These are phyloP conservation scores for Acanthopagrus latus DNA, from an alignment of 2,797 vertebrate genomes.

Conservation along the genomic window DNA sequence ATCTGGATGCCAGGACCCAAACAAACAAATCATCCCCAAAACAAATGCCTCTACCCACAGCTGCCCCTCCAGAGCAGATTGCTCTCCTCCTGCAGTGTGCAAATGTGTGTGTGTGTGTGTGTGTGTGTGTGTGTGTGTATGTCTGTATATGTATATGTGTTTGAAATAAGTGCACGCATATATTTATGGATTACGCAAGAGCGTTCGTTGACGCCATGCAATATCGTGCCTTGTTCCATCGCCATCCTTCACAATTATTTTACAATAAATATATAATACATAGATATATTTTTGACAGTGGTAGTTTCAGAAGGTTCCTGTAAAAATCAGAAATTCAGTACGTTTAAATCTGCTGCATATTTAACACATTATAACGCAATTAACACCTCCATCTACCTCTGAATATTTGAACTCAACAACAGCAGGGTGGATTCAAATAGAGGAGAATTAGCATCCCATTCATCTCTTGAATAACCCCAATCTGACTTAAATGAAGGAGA, in stretches of 20 bases:
- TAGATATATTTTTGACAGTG: conserved; percentile 36
- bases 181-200: conserved; percentile 15
- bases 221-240: conserved; percentile 25
- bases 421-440: neutral
- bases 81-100: conserved; percentile 24
- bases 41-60: conserved; percentile 76
- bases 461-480: neutral
- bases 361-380: neutral
- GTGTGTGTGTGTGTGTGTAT: neutral
- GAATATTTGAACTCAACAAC: neutral
- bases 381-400: neutral
- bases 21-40: conserved; percentile 80
- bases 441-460: neutral
- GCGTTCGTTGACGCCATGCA: conserved; percentile 23
- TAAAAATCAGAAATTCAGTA: neutral
- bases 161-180: conserved; percentile 12
- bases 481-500: neutral
- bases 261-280: too few relatives aligned
- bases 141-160: neutral
- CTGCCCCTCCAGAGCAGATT: conserved; percentile 68
- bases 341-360: neutral
- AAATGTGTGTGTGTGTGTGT: neutral
- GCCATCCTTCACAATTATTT: too few relatives aligned
- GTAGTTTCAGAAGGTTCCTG: neutral
- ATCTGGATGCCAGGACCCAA: conserved; percentile 81